Conservation (phyloP, 2,797 vertebrate species). For the Paguma larvata region DNA sequence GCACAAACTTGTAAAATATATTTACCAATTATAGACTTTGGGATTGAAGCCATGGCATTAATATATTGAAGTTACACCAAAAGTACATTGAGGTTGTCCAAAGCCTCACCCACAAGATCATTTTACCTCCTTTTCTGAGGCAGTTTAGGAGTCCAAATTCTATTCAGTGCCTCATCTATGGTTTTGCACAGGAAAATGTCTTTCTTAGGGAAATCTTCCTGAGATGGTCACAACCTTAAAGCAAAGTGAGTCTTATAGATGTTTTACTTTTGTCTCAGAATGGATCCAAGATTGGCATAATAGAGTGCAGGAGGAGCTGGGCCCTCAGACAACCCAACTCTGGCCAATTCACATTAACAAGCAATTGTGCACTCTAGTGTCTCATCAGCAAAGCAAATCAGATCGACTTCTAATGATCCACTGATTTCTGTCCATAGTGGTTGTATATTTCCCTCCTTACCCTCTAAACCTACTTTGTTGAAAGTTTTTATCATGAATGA, state of each 20-base stretch:
- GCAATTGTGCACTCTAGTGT: neutral
- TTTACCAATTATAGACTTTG: neutral
- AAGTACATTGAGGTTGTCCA: neutral
- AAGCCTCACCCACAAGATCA: neutral
- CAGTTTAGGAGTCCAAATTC: neutral
- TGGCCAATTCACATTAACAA: neutral
- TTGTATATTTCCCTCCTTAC: neutral
- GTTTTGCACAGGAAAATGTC: neutral
- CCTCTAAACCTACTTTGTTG: too few relatives aligned
- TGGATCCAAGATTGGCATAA: neutral
- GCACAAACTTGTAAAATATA: neutral
- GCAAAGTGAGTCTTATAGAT: neutral
- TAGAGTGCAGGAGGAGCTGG: neutral
- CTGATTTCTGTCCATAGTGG: neutral
- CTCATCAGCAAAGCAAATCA: neutral
- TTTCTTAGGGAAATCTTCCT: neutral
- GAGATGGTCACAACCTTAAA: neutral
- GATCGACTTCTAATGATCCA: neutral
- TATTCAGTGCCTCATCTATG: neutral
- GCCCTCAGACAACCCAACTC: neutral
- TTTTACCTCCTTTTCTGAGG: neutral
- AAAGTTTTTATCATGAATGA: too few relatives aligned
- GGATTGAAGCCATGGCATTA: neutral
- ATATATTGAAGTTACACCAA: neutral
- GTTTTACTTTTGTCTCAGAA: neutral